These are phyloP conservation scores for Leucophenga varia DNA, from an alignment of 1,140 invertebrate species.

Conservation along the genomic window DNA sequence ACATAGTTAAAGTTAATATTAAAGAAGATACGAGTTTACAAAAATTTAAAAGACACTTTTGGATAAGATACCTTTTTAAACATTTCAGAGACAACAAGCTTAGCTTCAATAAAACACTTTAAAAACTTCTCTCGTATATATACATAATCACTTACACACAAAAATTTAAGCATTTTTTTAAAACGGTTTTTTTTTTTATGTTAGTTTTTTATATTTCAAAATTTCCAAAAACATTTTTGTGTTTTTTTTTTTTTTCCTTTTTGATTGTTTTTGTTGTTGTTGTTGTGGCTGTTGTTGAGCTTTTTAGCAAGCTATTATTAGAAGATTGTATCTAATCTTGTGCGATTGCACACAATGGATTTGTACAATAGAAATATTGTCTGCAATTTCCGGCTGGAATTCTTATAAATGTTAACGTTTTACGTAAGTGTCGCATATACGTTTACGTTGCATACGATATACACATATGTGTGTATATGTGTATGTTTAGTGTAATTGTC, in stretches of 20 bases:
- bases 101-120: too few relatives aligned
- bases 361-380: constrained; percentile 25
- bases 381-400: constrained; percentile 48
- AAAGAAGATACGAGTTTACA: too few relatives aligned
- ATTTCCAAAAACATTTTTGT: constrained; percentile 2
- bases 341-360: constrained; percentile 53
- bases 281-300: constrained; percentile 12
- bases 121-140: too few relatives aligned
- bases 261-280: constrained; percentile 9
- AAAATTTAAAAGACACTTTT: too few relatives aligned
- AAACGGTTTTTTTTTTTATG: too few relatives aligned
- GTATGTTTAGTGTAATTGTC: constrained; percentile 23
- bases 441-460: too few relatives aligned
- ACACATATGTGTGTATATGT: too few relatives aligned
- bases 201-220: constrained; percentile 3
- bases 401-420: constrained; percentile 41
- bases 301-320: constrained; percentile 43
- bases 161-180: too few relatives aligned
- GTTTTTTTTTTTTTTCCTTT: neutral
- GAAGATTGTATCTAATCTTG: constrained; percentile 53
- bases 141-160: too few relatives aligned
- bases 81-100: too few relatives aligned
- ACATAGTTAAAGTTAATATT: too few relatives aligned
- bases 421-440: neutral
- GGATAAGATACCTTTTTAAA: too few relatives aligned